Base-by-base conservation (phyloP, 2,797 vertebrate species). In the Aeoliscus strigatus region DNA sequence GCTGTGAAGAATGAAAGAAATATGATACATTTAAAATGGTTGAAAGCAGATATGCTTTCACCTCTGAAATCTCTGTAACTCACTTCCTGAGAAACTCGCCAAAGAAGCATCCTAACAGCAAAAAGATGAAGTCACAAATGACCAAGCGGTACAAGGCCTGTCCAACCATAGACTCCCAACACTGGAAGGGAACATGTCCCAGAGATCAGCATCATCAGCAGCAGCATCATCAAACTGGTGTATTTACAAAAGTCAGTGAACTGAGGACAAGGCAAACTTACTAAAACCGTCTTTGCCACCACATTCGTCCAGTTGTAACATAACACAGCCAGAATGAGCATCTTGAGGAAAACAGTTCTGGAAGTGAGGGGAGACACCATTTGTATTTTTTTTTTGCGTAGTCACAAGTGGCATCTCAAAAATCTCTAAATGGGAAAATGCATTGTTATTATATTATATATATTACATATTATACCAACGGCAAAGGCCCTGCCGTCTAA, bases 1-100 rank as follows among this genome's bases (percentile, higher is more conserved):
- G 57, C 96, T 98, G 68, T 59, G 17, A 28, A 0, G 36, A n/a
- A 43, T 12, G 63, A 34, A 36, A 14, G 0, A 24, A 1, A 31
- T 12, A 6, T 2, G 4, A 2, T 7, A 18, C 2, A 15, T 16
- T 17, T 4, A 16, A 10, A 31, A 5, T 13, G 11, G 6, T 23
- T 7, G 24, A 24, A 8, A 31, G 13, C 6, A 9, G 14, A 17
- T 36, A 3, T 39, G 4, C 8, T 1, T 1, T 2, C 3, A n/a
- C 23, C 41, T 29, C 1, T 59, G 2, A 23, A 56, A 42, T 9
- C 14, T n/a, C 9, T 2, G 2, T 9, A 1, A 81, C 77, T 84
- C 67, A 97, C 96, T 92, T 94, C 65, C 80, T 86, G n/a, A 97
- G 80, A 77, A 97, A 95, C 78, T 99, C 94, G 44, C 92, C 94